Base-by-base conservation (phyloP, 2,888 invertebrate genomes). In the Drymonia ruficornis region DNA sequence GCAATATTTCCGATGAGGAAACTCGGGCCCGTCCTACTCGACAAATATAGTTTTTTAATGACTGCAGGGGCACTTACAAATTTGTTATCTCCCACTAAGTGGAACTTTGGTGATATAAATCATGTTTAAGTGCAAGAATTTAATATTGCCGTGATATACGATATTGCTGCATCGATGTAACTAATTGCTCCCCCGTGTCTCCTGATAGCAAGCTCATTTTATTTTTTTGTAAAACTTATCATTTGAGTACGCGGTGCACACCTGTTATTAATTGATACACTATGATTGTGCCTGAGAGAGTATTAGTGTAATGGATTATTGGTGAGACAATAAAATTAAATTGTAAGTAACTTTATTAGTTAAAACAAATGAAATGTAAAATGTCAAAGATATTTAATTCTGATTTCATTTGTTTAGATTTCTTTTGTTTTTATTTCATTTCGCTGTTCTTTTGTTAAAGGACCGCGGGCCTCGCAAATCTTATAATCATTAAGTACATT, bases 11-110 rank as follows among this genome's bases (percentile, higher is more conserved):
- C 84, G 87, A 89, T 87, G 84, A 85, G 83, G 74, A 83, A 91
- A 91, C 90, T 89, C 67, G 75, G 72, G 79, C 73, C 76, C 59
- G 56, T 56, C 74, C 78, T 76, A 77, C 76, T 76, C 51, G 79
- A 80, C 83, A 86, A 88, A 86, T 84, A 89, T 90, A 91, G 90
- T 90, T 91, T 89, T 88, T 88, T 86, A 89, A 86, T 86, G 83
- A 86, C 72, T 68, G 66, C 67, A 70, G 69, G 69, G 72, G 72
- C 77, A 78, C 81, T 83, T 83, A 78, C 64, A 76, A 84, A 87
- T 84, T 86, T 83, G 81, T 83, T 84, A 80, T 78, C 70, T 74
- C 64, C 53, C 70, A 76, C 67, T 75, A 74, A 67, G 65, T 64
- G 65, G 63, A 72, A 78, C 72, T 83, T 76, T 48, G 62, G 66